Conservation (phyloP, 2,888 invertebrate species). For the Drosophila paramelanica region DNA sequence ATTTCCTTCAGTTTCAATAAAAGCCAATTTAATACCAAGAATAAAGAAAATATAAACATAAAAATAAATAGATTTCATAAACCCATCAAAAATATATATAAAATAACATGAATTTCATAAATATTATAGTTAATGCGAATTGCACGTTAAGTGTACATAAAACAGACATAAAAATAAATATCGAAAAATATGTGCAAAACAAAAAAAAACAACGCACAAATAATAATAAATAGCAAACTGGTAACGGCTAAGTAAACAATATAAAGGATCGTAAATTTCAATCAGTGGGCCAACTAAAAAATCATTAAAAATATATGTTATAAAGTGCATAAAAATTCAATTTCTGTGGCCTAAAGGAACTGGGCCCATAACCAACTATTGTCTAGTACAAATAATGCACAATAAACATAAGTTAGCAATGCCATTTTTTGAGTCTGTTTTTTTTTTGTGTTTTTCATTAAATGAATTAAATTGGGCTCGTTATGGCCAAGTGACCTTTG, state of each 20-base stretch:
- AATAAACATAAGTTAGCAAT: conserved; percentile 75
- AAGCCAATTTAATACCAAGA: conserved; percentile 11
- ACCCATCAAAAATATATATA: conserved; percentile 13
- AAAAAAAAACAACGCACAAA: conserved; percentile 17
- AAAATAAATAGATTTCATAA: conserved; percentile 12
- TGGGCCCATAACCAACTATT: conserved; percentile 44
- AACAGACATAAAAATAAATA: conserved; percentile 47
- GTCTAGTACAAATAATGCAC: conserved; percentile 62
- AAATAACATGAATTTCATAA: conserved; percentile 25
- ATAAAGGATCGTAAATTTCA: conserved; percentile 69
- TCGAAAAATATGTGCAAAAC: conserved; percentile 12
- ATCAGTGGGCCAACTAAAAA: conserved; percentile 66
- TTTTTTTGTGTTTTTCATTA: conserved; percentile 18
- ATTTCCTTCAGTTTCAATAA: conserved; percentile 8
- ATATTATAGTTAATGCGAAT: conserved; percentile 29
- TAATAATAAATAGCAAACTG: conserved; percentile 36
- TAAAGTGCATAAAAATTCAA: conserved; percentile 59
- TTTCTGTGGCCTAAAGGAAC: conserved; percentile 41
- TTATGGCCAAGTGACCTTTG: conserved; percentile 53
- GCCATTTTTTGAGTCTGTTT: conserved; percentile 35
- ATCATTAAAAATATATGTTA: conserved; percentile 59
- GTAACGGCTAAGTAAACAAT: conserved; percentile 30
- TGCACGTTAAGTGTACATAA: conserved; percentile 21
- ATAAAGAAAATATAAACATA: conserved; percentile 16
- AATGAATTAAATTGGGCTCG: conserved; percentile 60